A percentile compares a stretch with the other conserved stretches of the same genome.
Evolutionary conservation across 1,140 invertebrate species (phyloP).

Genomic region (Nixonia krombeini): DNA sequence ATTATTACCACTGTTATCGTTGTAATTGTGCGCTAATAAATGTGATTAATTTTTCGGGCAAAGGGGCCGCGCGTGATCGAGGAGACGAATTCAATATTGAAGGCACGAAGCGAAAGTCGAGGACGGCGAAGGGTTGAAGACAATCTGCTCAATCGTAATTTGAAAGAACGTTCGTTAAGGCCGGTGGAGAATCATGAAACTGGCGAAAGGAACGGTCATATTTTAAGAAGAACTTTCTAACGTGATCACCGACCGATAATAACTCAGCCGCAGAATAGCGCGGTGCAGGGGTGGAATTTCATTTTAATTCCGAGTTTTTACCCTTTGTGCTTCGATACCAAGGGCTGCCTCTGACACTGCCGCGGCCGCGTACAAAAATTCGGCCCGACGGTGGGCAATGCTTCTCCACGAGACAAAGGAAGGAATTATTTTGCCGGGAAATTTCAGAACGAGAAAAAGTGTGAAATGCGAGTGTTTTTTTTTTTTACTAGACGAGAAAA

Average conservation of each 20-base stretch:
- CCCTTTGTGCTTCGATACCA: slow-evolving; percentile 15
- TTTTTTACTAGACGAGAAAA: too few species aligned
- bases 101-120: background rate
- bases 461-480: too few species aligned
- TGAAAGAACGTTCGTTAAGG: background rate
- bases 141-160: background rate
- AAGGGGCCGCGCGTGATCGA: too few species aligned
- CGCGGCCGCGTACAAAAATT: slow-evolving; percentile 37
- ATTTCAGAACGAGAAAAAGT: too few species aligned
- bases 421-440: too few species aligned
- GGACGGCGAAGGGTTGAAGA: background rate
- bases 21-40: too few species aligned
- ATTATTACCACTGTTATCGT: too few species aligned
- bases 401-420: too few species aligned
- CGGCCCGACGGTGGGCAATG: slow-evolving; percentile 12
- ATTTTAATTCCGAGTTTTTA: slow-evolving; percentile 50
- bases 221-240: slow-evolving; percentile 48
- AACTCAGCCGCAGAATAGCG: slow-evolving; percentile 52
- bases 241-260: slow-evolving; percentile 56
- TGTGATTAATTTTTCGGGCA: too few species aligned
- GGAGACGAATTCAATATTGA: too few species aligned
- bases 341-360: slow-evolving; percentile 51
- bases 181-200: slow-evolving; percentile 3
- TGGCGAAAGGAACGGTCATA: slow-evolving; percentile 27
- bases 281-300: slow-evolving; percentile 54